Evolutionary conservation across 1,140 invertebrate genomes (phyloP).

Genomic region (Anastrepha ludens): DNA sequence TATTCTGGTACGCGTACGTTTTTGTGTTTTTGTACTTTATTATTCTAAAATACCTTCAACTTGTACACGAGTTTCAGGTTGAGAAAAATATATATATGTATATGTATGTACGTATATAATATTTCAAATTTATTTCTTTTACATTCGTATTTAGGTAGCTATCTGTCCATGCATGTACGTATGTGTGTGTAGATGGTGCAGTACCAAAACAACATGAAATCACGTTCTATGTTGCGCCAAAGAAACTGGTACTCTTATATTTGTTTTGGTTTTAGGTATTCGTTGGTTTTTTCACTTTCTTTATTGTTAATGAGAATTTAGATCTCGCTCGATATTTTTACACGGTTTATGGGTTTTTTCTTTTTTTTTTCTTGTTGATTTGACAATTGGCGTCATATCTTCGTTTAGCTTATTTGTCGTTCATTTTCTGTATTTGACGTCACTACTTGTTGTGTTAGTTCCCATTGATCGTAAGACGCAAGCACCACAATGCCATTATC

Average conservation of each 20-base stretch:
- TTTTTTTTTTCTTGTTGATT: background rate
- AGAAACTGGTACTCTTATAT: background rate
- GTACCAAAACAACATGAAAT: slow-evolving; percentile 22
- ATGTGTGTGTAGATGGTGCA: background rate
- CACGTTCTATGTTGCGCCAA: background rate
- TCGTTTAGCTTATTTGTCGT: background rate
- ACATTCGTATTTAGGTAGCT: too few species aligned
- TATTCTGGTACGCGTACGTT: slow-evolving; percentile 16
- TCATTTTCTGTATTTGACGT: background rate
- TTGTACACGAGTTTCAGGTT: background rate
- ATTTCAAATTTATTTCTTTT: too few species aligned
- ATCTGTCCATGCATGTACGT: background rate
- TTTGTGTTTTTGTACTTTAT: background rate
- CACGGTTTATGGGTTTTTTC: background rate
- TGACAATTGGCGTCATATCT: background rate
- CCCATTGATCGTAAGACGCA: background rate
- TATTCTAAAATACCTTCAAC: background rate
- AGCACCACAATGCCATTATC: background rate
- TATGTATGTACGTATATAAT: background rate
- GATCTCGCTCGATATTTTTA: background rate
- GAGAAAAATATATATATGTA: background rate
- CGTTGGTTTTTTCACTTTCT: background rate
- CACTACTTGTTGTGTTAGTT: background rate
- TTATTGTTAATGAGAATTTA: background rate
- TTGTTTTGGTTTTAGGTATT: background rate